phyloP scores from a whole-genome alignment of 2,113 vertebrate species.

The Gulo gulo region DNA sequence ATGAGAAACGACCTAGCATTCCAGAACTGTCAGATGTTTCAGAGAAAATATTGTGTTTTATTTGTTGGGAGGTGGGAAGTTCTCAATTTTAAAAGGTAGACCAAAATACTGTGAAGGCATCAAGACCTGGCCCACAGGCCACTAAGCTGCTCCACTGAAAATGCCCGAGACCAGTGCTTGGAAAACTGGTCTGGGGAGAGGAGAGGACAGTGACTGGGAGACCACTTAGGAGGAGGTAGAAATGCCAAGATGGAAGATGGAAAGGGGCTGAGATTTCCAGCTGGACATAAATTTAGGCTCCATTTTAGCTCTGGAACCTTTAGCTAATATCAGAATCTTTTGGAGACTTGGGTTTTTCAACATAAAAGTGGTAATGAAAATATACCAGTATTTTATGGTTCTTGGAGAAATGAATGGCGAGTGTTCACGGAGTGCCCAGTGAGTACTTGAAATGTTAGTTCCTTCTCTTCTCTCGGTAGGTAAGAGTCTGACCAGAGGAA shows the following conservation, averaged over 20 bases:
- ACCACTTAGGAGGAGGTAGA: neutral
- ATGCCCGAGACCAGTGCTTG: neutral
- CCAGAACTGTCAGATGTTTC: neutral
- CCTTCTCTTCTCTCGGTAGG: neutral
- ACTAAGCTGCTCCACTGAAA: neutral
- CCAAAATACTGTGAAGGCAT: neutral
- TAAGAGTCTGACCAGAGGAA: neutral
- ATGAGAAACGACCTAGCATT: neutral
- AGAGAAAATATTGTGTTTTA: neutral
- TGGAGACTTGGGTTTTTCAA: neutral
- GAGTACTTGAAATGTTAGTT: neutral
- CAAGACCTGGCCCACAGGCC: neutral
- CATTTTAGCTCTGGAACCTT: neutral
- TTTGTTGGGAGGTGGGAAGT: neutral
- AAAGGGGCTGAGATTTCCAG: neutral
- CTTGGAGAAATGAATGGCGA: neutral
- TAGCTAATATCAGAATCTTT: neutral
- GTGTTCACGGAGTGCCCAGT: neutral
- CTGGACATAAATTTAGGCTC: neutral
- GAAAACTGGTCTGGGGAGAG: neutral
- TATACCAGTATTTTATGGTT: neutral
- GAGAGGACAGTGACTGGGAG: neutral
- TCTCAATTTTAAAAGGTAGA: neutral
- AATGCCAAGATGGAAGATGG: neutral
- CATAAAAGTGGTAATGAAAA: conserved; percentile 38